These are phyloP conservation scores for Todiramphus saurophagus DNA, from an alignment of 2,113 vertebrate genomes.

Conservation along the genomic window DNA sequence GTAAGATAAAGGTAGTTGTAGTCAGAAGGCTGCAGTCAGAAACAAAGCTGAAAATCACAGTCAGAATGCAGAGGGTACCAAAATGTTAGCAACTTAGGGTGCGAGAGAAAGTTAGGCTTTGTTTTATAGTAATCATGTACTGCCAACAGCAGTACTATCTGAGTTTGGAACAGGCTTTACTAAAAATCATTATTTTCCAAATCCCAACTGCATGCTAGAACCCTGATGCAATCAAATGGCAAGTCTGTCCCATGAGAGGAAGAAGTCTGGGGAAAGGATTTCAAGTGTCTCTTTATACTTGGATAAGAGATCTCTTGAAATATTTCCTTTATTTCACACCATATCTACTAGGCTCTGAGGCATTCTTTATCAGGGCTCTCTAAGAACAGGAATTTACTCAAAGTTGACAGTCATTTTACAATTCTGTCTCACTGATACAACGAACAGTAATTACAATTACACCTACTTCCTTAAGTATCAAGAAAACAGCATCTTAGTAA, in stretches of 20 bases:
- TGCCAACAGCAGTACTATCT: background rate
- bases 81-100: background rate
- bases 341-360: background rate
- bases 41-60: background rate
- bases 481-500: background rate
- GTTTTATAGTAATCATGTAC: background rate
- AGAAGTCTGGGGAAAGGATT: background rate
- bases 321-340: constrained; percentile 1
- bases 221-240: background rate
- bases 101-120: background rate
- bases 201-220: background rate
- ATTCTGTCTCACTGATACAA: background rate
- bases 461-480: background rate
- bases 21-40: background rate
- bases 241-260: background rate
- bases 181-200: constrained; percentile 2
- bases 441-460: background rate
- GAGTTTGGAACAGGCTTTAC: background rate
- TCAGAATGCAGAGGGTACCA: background rate
- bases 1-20: background rate
- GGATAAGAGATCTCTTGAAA: constrained; percentile 31
- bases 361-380: background rate
- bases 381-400: constrained; percentile 24
- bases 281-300: constrained; percentile 18
- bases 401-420: background rate